Conservation (phyloP, 2,797 vertebrate genomes). For the Xenops minutus region DNA sequence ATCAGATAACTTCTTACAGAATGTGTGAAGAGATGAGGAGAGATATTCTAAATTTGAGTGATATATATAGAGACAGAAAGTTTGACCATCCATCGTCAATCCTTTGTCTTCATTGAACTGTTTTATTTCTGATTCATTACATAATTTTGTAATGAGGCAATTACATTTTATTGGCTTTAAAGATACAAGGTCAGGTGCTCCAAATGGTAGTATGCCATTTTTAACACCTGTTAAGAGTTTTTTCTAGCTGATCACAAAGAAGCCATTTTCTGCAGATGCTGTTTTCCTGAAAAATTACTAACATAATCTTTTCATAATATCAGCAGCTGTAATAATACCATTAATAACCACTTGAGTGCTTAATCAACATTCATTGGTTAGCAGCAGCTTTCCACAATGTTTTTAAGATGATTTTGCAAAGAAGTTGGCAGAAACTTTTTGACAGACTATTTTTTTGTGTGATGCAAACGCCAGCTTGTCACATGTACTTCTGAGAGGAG, state of each 20-base stretch:
- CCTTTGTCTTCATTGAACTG: not conserved
- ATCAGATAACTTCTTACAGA: not conserved
- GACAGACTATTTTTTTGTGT: not conserved
- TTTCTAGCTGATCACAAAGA: constrained; percentile 14
- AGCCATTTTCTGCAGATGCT: constrained; percentile 16
- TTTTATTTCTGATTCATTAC: not conserved
- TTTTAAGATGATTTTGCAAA: not conserved
- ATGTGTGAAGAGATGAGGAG: not conserved
- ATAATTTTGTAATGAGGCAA: not conserved
- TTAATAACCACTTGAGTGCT: constrained; percentile 14
- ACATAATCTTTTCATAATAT: not conserved
- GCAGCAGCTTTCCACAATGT: not conserved
- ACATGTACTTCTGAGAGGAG: not conserved
- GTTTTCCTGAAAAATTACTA: constrained; percentile 26
- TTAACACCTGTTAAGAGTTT: constrained; percentile 23
- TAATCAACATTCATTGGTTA: not conserved
- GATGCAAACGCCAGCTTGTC: not conserved
- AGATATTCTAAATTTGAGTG: not conserved
- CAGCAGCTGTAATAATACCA: constrained; percentile 53
- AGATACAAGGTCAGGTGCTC: not conserved
- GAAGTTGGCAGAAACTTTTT: not conserved
- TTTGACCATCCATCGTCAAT: not conserved
- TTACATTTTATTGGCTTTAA: not conserved
- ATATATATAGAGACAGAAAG: not conserved
- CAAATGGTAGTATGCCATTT: not conserved